Base-by-base conservation (phyloP, 2,888 invertebrate genomes). In the Tetragonisca angustula region DNA sequence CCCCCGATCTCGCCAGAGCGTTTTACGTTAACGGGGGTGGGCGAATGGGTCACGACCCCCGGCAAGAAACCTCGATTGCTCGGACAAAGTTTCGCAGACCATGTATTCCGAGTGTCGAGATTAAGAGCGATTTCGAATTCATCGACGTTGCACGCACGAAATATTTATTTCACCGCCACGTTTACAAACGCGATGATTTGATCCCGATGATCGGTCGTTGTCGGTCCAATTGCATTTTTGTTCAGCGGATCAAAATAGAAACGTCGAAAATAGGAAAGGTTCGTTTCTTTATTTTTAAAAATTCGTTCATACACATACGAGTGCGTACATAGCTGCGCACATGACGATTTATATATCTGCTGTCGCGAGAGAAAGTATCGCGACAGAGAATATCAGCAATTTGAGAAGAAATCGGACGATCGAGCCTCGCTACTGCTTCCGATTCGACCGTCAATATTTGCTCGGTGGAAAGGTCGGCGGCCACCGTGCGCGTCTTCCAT, bases 391-490 rank as follows among this genome's bases (percentile, higher is more conserved):
- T 49, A 54, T 64, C 21, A 9, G n/a, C 19, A 5, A 56, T 54
- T 59, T 13, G 17, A 17, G 43, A 50, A 73, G 69, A 67, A 81
- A 75, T 81, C 68, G 27, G 13, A 36, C 0, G 77, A 75, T 81
- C 68, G 27, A 13, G 50, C 17, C 50, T 61, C 62, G 9, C 59
- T 36, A 13, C 27, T 21, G 50, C 56, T 64, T 62, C 36, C 79
- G 69, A 80, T 81, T 83, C 83, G 59, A 64, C 32, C 79, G 87
- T 78, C 89, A 87, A 86, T 87, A 87, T 80, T 87, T 89, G 77
- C 73, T 61, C 56, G 79, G 24, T 59, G 83, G 54, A 54, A 69
- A 52, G 76, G 81, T 71, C 83, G 78, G 72, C 74, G 59, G 76
- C 79, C 72, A 78, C 78, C 79, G 70, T 74, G 43, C 76, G 79